These are phyloP conservation scores for Glossosoma conforme DNA, from an alignment of 1,140 invertebrate genomes.

Conservation along the genomic window DNA sequence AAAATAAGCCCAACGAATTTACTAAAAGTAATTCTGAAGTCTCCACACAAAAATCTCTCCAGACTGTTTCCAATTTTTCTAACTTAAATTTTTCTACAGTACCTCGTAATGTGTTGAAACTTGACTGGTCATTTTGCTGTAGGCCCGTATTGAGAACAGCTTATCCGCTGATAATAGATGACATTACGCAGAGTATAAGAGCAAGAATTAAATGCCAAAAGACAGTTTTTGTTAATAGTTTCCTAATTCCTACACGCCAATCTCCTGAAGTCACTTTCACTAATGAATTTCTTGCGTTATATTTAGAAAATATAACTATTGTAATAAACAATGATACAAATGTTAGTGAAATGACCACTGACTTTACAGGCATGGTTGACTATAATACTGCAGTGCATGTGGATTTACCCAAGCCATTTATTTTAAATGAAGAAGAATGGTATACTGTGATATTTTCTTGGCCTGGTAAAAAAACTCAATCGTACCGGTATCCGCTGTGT, in stretches of 20 bases:
- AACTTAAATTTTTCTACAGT: conserved; percentile 12
- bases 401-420: conserved; percentile 39
- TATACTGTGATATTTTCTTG: conserved; percentile 44
- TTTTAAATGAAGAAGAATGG: conserved; percentile 43
- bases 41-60: not conserved
- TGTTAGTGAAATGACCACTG: conserved; percentile 35
- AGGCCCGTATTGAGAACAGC: conserved; percentile 40
- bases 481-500: conserved; percentile 41
- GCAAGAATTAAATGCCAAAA: conserved; percentile 41
- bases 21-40: not conserved
- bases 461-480: conserved; percentile 36
- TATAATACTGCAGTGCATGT: conserved; percentile 42
- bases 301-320: conserved; percentile 42
- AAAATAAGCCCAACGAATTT: not conserved
- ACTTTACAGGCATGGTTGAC: conserved; percentile 37
- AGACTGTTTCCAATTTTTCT: not conserved
- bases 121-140: conserved; percentile 41
- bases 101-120: conserved; percentile 35
- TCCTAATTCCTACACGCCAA: conserved; percentile 44
- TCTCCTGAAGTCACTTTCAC: conserved; percentile 37
- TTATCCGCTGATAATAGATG: conserved; percentile 40
- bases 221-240: conserved; percentile 44
- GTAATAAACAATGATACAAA: conserved; percentile 34
- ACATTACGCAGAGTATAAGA: conserved; percentile 36
- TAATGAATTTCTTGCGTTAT: conserved; percentile 36